phyloP scores from a whole-genome alignment of 2,797 vertebrate species.

The Sebastes kiyomatsui region DNA sequence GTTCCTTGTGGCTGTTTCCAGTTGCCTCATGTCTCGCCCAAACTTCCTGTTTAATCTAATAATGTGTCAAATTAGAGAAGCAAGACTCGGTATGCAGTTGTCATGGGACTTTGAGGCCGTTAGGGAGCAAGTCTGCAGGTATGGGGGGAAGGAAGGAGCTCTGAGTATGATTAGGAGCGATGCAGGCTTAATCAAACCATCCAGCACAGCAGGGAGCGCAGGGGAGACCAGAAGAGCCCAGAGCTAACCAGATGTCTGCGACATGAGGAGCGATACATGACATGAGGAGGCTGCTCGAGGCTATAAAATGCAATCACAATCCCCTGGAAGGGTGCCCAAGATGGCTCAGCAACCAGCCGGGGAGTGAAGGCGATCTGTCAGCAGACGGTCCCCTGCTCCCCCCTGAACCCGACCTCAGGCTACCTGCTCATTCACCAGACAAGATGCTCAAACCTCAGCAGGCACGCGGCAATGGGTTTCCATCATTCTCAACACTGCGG shows the following conservation, averaged over 20 bases:
- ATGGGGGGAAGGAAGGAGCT: background rate
- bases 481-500: constrained; percentile 7
- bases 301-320: constrained; percentile 66
- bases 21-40: background rate
- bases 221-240: constrained; percentile 57
- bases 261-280: constrained; percentile 53
- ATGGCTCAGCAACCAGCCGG: constrained; percentile 51
- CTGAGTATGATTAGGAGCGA: constrained; percentile 40
- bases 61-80: background rate
- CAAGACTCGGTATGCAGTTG: background rate
- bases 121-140: constrained; percentile 20
- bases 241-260: constrained; percentile 68
- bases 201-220: constrained; percentile 46
- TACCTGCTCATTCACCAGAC: constrained; percentile 40
- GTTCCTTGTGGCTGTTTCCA: background rate
- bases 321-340: constrained; percentile 54
- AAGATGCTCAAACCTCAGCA: constrained; percentile 21
- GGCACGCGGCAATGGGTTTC: constrained; percentile 4
- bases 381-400: constrained; percentile 25
- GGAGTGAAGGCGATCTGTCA: constrained; percentile 44
- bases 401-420: constrained; percentile 48
- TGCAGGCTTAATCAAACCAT: constrained; percentile 70
- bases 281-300: constrained; percentile 55
- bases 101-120: background rate
- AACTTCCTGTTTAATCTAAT: background rate